Base-by-base conservation (phyloP, 1,140 invertebrate species). In the Philopotamus ludificatus region DNA sequence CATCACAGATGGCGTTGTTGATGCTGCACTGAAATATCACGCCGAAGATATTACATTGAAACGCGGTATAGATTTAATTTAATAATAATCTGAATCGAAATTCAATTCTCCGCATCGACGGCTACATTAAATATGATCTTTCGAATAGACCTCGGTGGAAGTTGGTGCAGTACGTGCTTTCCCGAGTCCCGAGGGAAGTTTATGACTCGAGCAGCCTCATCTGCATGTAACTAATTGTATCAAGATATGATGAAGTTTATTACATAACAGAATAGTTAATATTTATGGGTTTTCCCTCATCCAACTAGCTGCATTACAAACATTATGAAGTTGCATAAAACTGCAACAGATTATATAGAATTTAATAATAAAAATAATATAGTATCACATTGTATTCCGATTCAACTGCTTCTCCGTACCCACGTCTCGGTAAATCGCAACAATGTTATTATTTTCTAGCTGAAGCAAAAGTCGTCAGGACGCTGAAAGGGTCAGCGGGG, bases 1-100 rank as follows among this genome's bases (percentile, higher is more conserved):
- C 63, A 65, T 65, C 63, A 54, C 63, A 65, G 63, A 65, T 65
- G 63, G 53, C 25, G 63, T 25, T 42, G 63, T 34, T 58, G 63
- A n/a, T n/a, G n/a, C n/a, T n/a, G n/a, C n/a, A n/a, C n/a, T n/a
- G n/a, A n/a, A n/a, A n/a, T n/a, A n/a, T n/a, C n/a, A n/a, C n/a
- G n/a, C n/a, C n/a, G n/a, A n/a, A n/a, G n/a, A n/a, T n/a, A n/a
- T n/a, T n/a, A n/a, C n/a, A n/a, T n/a, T n/a, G n/a, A n/a, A n/a
- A n/a, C n/a, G n/a, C n/a, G n/a, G n/a, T n/a, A n/a, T n/a, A n/a
- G n/a, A n/a, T n/a, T n/a, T n/a, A n/a, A n/a, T n/a, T n/a, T n/a
- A n/a, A n/a, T n/a, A n/a, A n/a, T n/a, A n/a, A n/a, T n/a, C n/a
- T n/a, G n/a, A n/a, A n/a, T n/a, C n/a, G n/a, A n/a, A n/a, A n/a